Evolutionary conservation across 1,140 invertebrate genomes (phyloP), one percentile per base, ranked within the genome.

Genomic region (Nasonia longicornis): DNA sequence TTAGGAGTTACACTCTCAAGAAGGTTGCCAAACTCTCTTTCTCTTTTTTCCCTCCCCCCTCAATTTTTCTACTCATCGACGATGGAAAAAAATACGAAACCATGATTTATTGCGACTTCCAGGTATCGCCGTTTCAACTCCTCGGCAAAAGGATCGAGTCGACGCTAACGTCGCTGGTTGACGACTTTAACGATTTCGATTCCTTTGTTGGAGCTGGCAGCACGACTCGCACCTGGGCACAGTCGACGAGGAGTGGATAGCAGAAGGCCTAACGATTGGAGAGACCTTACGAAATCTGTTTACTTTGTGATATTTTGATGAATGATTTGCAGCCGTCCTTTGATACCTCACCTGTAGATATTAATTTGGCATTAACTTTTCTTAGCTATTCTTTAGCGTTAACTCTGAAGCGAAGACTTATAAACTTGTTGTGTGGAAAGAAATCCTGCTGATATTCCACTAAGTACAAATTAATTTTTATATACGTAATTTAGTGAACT

Each of bases 101-200:
- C 10, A 29, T 67, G 29, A 29, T 67, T 80, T 73, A 20, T 84
- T 84, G 22, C 52, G 16, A 58, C 3, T 58, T 58, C 52, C 73
- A 89, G 89, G 85, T 85, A 29, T 89, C 89, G 26, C 89, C 89
- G 8, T 89, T 89, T 78, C 77, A 72, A 77, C 81, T 89, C 35
- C 74, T 89, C 11, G 85, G 85, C 6, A 84, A 69, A 75, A 84
- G 80, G 75, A 79, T 82, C 58, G 64, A 76, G 7, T 26, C 76
- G 26, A 52, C 75, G 11, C 35, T 42, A 77, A 75, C 52, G 7
- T 16, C 67, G 26, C 29, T 79, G 71, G 52, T 35, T 72, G 35
- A 78, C 31, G 35, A 84, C 45, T 85, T 85, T 83, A 77, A 84
- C 11, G 84, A 85, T 82, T 89, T 89, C 73, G 87, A 89, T 38